Evolutionary conservation across 2,113 vertebrate genomes (phyloP).

Genomic region (Tyrannus savana): DNA sequence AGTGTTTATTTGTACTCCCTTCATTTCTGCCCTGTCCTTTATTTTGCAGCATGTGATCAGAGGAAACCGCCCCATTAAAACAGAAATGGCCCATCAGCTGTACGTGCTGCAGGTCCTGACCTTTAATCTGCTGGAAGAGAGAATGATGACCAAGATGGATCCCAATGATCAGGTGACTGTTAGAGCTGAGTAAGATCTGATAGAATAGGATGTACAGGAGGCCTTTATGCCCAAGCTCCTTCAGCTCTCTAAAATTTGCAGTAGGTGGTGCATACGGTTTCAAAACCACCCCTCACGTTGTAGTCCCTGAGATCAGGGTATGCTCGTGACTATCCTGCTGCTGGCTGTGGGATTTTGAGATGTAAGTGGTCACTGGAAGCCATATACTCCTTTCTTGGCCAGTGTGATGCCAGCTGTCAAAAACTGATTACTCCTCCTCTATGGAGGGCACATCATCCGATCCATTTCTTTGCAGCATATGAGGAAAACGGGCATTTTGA

Average conservation of each 20-base stretch:
- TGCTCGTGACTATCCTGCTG: neutral
- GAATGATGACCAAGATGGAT: conserved; percentile 99
- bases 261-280: neutral
- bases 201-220: neutral
- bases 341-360: neutral
- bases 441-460: neutral
- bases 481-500: neutral
- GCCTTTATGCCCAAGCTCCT: neutral
- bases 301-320: neutral
- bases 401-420: neutral
- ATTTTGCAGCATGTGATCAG: conserved; percentile 89
- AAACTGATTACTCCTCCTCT: neutral
- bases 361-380: neutral
- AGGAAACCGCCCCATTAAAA: conserved; percentile 97
- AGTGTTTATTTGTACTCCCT: neutral
- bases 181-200: neutral
- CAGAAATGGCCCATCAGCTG: conserved; percentile 98
- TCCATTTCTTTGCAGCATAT: neutral
- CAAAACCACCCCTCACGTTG: neutral
- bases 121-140: conserved; percentile 96
- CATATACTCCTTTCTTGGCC: neutral
- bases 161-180: conserved; percentile 89
- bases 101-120: conserved; percentile 97
- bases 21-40: neutral
- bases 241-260: neutral